Percentiles rank a stretch among this genome's conserved stretches.
Conservation (phyloP, 2,888 invertebrate species). For the Cyclophora punctaria region DNA sequence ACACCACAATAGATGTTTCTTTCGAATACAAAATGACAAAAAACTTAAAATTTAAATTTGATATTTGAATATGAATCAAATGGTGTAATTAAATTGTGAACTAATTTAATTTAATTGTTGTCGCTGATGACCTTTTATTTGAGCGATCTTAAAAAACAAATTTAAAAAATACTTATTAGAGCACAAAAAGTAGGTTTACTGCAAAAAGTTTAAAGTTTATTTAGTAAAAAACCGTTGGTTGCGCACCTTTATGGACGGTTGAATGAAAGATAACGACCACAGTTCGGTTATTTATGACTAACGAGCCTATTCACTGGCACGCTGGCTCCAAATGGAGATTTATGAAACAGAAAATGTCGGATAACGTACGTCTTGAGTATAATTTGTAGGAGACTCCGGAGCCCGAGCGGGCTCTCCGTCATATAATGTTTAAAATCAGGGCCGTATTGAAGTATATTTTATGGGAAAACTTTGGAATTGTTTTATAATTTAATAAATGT, state of each 20-base stretch:
- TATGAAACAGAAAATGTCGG: conserved; percentile 68
- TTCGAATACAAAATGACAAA: too few relatives aligned
- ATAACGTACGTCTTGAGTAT: conserved; percentile 55
- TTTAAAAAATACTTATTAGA: conserved; percentile 6
- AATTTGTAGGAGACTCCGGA: conserved; percentile 40
- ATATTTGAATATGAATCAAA: too few relatives aligned
- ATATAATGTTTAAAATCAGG: conserved; percentile 16
- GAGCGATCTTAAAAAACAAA: too few relatives aligned
- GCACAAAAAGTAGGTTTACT: conserved; percentile 1
- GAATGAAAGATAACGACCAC: conserved; percentile 68
- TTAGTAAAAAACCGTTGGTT: conserved; percentile 1
- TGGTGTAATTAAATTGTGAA: too few relatives aligned
- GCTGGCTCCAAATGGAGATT: conserved; percentile 63
- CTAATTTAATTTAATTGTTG: too few relatives aligned
- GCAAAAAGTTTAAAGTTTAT: conserved; percentile 27
- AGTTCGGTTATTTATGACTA: conserved; percentile 72
- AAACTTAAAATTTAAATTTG: too few relatives aligned
- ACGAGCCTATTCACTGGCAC: conserved; percentile 68
- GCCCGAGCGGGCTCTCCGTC: conserved; percentile 15
- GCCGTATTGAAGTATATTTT: conserved; percentile 17
- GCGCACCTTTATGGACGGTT: conserved; percentile 42
- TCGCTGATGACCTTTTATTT: too few relatives aligned
- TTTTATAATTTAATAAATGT: conserved; percentile 26
- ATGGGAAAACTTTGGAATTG: conserved; percentile 24
- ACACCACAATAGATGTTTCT: too few relatives aligned